Conservation (phyloP, 2,888 invertebrate species). For the Hirtodrosophila confusa region DNA sequence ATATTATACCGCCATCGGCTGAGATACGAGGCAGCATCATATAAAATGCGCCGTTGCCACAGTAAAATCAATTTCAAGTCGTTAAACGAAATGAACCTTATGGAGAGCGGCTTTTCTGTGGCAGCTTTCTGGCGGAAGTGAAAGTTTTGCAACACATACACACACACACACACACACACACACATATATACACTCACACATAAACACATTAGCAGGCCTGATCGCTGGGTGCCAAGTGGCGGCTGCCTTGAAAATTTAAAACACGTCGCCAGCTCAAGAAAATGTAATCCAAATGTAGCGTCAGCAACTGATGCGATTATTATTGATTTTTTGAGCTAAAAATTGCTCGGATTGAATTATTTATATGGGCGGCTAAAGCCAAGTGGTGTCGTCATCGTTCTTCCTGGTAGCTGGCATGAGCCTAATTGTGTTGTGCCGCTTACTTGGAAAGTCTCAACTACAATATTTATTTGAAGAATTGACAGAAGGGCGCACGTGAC, state of each 20-base stretch:
- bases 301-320: slow-evolving; percentile 62
- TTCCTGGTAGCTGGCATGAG: not conserved
- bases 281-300: slow-evolving; percentile 41
- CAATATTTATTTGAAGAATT: slow-evolving; percentile 20
- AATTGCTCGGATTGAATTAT: slow-evolving; percentile 68
- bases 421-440: slow-evolving; percentile 20
- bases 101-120: slow-evolving; percentile 43
- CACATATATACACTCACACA: slow-evolving; percentile 5
- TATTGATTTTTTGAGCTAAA: slow-evolving; percentile 65
- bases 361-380: slow-evolving; percentile 34
- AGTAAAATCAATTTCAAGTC: slow-evolving; percentile 81
- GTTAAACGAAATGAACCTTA: slow-evolving; percentile 81
- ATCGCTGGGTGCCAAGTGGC: slow-evolving; percentile 12
- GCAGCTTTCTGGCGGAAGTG: slow-evolving; percentile 41
- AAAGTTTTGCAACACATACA: slow-evolving; percentile 28
- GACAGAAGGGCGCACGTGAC: slow-evolving; percentile 43
- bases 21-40: slow-evolving; percentile 54
- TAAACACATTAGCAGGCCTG: slow-evolving; percentile 47
- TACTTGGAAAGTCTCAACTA: slow-evolving; percentile 33
- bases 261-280: slow-evolving; percentile 33
- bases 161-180: slow-evolving; percentile 7
- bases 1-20: slow-evolving; percentile 64
- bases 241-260: slow-evolving; percentile 48
- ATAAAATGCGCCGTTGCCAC: slow-evolving; percentile 68
- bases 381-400: slow-evolving; percentile 4